Conservation (phyloP, 2,888 invertebrate genomes). For the Apamea monoglypha region DNA sequence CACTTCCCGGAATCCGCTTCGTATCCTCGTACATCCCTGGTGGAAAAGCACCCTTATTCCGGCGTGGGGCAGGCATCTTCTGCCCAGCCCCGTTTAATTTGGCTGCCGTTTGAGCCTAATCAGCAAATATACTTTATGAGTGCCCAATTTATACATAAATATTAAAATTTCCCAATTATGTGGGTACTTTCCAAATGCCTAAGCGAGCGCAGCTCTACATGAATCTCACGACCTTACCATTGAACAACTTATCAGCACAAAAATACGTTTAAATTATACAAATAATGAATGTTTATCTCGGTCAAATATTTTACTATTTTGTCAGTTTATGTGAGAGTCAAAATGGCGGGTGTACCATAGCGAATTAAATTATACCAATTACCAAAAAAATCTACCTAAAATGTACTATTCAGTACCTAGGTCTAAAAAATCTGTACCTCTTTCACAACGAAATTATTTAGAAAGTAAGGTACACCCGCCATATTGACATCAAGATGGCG, state of each 20-base stretch:
- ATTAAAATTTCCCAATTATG: too few species aligned
- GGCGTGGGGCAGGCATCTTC: neutral
- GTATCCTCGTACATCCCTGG: neutral
- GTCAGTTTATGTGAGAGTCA: too few species aligned
- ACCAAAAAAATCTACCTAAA: too few species aligned
- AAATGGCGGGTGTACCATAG: too few species aligned
- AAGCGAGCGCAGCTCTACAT: neutral
- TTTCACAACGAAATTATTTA: too few species aligned
- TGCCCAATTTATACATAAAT: neutral
- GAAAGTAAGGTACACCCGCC: too few species aligned
- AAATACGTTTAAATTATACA: slow-evolving; percentile 20
- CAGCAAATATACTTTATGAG: neutral
- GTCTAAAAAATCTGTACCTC: too few species aligned
- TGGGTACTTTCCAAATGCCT: neutral
- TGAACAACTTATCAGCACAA: slow-evolving; percentile 31
- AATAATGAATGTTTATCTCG: slow-evolving; percentile 36
- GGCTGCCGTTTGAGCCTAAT: neutral
- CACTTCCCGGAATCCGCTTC: neutral
- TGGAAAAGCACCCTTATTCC: too few species aligned
- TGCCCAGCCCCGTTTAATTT: neutral
- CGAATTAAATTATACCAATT: too few species aligned
- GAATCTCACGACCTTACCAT: slow-evolving; percentile 42
- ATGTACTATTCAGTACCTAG: too few species aligned
- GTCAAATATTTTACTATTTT: slow-evolving; percentile 23
- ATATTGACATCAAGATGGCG: too few species aligned